Conservation (phyloP, 1,140 invertebrate species). For the Drosophila takahashii region DNA sequence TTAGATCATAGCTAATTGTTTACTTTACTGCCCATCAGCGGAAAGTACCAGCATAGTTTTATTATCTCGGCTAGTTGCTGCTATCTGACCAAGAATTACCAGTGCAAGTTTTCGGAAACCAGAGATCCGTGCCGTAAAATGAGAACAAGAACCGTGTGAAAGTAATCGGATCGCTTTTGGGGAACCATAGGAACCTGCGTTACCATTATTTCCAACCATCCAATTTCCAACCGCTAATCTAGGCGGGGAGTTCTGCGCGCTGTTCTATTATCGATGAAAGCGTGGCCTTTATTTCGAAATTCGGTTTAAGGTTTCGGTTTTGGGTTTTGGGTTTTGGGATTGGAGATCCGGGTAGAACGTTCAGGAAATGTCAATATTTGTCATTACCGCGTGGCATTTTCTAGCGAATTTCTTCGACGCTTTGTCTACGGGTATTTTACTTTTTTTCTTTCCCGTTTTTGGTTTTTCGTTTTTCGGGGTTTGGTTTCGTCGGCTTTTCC, state of each 20-base stretch:
- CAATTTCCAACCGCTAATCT: slow-evolving; percentile 30
- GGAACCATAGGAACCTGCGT: slow-evolving; percentile 21
- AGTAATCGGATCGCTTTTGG: slow-evolving; percentile 34
- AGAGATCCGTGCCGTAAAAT: slow-evolving; percentile 3
- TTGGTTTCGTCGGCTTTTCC: slow-evolving; percentile 29
- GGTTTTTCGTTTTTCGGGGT: slow-evolving; percentile 6
- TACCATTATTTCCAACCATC: slow-evolving; percentile 9
- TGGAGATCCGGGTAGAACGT: slow-evolving; percentile 9
- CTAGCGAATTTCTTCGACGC: slow-evolving; percentile 64
- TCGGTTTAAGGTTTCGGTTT: slow-evolving; percentile 4
- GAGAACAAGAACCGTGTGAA: slow-evolving; percentile 38
- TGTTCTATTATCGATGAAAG: slow-evolving; percentile 39
- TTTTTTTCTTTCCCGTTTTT: slow-evolving; percentile 10
- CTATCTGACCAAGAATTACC: slow-evolving; percentile 2
- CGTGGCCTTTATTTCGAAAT: slow-evolving; percentile 7
- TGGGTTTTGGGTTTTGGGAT: not conserved
- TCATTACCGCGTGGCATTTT: slow-evolving; percentile 74
- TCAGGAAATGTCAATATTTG: slow-evolving; percentile 72
- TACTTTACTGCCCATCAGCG: not conserved
- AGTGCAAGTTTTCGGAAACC: not conserved
- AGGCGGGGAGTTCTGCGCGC: not conserved
- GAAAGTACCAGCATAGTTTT: slow-evolving; percentile 36
- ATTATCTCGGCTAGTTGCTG: not conserved
- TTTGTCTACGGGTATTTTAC: slow-evolving; percentile 27
- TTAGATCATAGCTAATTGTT: slow-evolving; percentile 27